Percentiles rank a stretch among this genome's conserved stretches.
phyloP scores from a whole-genome alignment of 2,113 vertebrate species.

The Chiloscyllium plagiosum region DNA sequence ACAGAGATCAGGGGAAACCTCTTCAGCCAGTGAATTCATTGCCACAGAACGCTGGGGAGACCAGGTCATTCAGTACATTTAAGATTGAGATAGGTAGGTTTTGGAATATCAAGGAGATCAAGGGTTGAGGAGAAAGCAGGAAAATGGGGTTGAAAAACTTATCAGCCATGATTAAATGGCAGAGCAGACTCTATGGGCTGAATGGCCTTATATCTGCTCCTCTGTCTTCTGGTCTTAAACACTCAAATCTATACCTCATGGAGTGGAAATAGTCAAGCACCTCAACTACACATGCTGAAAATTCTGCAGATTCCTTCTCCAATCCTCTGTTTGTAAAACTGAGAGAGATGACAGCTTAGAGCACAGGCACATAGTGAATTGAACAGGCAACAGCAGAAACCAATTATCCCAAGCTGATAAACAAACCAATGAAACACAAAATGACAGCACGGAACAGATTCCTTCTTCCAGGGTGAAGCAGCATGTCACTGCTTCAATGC shows the following conservation, averaged over 20 bases:
- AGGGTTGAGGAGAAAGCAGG: too few relatives aligned
- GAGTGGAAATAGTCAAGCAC: background rate
- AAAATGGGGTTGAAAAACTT: too few relatives aligned
- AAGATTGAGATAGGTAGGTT: too few relatives aligned
- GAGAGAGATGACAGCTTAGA: background rate
- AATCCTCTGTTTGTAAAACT: background rate
- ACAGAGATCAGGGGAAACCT: too few relatives aligned
- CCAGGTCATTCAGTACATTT: too few relatives aligned
- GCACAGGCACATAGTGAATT: background rate
- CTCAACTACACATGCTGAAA: background rate
- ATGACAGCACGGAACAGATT: background rate
- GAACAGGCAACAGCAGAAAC: slow-evolving; percentile 2
- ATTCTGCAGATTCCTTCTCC: background rate
- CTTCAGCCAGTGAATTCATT: too few relatives aligned
- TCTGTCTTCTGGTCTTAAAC: background rate
- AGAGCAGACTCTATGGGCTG: too few relatives aligned
- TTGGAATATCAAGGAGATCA: too few relatives aligned
- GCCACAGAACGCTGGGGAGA: too few relatives aligned
- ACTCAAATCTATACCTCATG: background rate
- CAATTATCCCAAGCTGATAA: background rate
- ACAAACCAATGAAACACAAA: background rate
- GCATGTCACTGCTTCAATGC: background rate
- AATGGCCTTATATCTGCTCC: too few relatives aligned
- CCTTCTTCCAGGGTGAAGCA: background rate
- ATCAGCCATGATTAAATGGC: too few relatives aligned